Base-by-base conservation (phyloP, 2,797 vertebrate species). In the Poecile montanus region DNA sequence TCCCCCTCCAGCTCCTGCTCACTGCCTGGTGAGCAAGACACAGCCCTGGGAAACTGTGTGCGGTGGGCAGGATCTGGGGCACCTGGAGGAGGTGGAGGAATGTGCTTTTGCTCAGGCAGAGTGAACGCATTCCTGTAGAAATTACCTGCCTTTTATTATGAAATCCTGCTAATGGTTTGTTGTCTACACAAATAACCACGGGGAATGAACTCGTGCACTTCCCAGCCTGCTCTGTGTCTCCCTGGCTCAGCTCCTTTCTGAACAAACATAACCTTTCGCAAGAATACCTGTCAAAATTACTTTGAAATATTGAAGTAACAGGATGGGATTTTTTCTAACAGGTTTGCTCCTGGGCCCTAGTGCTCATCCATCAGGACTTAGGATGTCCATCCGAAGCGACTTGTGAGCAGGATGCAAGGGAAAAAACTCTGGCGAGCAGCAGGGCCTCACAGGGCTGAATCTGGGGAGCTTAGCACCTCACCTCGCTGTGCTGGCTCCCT, bases 211-310 rank as follows among this genome's bases (percentile, higher is more conserved):
- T 73, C 13, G 0, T 47, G 79, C 53, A 22, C 48, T 87, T 89
- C 93, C 76, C 88, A 86, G 88, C 73, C 94, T 85, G 94, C 77
- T 95, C 94, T 9, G 3, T 86, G 84, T 93, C 93, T 75, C 72
- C 91, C 86, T 72, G 32, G 54, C 94, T 94, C 88, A 61, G 80
- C 91, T 93, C 78, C 85, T 84, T 90, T 91, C 91, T 68, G 67
- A 94, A 48, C 85, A 96, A 89, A 95, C 67, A 89, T 85, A 95
- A 97, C 96, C 96, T 96, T 97, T 95, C 71, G 62, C 93, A 83
- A 54, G 95, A 89, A 93, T 72, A 95, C 94, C 86, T 96, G 97
- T 95, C 96, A 96, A 87, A 95, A 91, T 44, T 1, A 1, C 80
- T 96, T 77, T 65, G 77, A 92, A 77, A 83, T 92, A 92, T 13